Evolutionary conservation across 2,888 invertebrate genomes (phyloP), one percentile per base, ranked within the genome.

Genomic region (Incurvaria masculella): DNA sequence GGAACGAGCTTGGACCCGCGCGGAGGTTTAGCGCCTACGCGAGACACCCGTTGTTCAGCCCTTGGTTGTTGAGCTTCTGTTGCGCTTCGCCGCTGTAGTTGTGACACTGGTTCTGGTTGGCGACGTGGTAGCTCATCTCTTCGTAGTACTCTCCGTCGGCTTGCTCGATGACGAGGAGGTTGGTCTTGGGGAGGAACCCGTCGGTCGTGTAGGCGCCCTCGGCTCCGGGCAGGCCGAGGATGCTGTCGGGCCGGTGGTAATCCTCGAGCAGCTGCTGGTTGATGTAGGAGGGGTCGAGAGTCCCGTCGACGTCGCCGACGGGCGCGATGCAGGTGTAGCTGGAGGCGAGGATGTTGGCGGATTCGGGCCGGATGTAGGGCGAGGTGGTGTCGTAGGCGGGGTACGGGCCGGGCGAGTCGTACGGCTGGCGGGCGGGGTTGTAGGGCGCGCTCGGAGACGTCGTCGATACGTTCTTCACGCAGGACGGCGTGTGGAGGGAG

Each of bases 401-500:
- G 43, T 75, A 78, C 67, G 72, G 68, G 53, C 60, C 65, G 44
- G 74, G 70, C 20, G 76, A 69, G 53, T 79, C 79, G 63, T 69
- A 79, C 8, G 55, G 53, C 4, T 72, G 62, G 54, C 76, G 68
- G 42, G 75, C 61, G 61, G 72, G 66, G 62, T 68, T 74, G 66
- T 73, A 79, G n/a, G 62, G 59, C 4, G 67, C 59, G 16, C 67
- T 66, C 3, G 79, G 74, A 2, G 79, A 81, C 44, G 79, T 65
- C 46, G 66, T 67, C 46, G 70, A 58, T 52, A 66, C 66, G 57
- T 73, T 72, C 56, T 83, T 84, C 50, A 86, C 75, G 62, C 93
- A 93, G 14, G 83, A 82, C 0, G 88, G 84, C 39, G 84, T 79
- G 68, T 94, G 93, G 16, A 84, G 70, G 46, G 87, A 84, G 57